Percentiles rank a stretch among this genome's conserved stretches.
phyloP scores from a whole-genome alignment of 2,113 vertebrate genomes.

The Pycnonotus jocosus region DNA sequence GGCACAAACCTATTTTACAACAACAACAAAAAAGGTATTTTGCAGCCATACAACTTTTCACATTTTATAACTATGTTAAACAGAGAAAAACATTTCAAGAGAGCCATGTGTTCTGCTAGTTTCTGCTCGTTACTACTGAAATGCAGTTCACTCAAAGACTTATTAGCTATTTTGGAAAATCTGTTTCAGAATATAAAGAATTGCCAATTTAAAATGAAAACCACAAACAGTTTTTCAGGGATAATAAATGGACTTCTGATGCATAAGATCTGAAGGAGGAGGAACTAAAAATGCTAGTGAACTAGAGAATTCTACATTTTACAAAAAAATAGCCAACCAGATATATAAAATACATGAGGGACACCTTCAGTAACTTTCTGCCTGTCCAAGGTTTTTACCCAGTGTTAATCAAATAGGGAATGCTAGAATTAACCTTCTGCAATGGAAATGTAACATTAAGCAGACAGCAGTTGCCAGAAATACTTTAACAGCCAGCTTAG shows the following conservation, averaged over 20 bases:
- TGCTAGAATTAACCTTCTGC: background rate
- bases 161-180: background rate
- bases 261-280: background rate
- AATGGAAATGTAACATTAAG: background rate
- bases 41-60: background rate
- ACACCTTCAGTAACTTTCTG: background rate
- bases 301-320: background rate
- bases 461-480: background rate
- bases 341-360: background rate
- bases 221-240: background rate
- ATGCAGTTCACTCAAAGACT: constrained; percentile 6
- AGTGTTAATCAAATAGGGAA: background rate
- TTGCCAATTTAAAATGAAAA: background rate
- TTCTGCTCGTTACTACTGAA: background rate
- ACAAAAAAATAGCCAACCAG: background rate
- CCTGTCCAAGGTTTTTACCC: background rate
- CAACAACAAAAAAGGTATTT: background rate
- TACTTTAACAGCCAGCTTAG: background rate
- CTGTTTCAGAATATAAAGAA: background rate
- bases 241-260: background rate
- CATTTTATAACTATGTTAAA: background rate
- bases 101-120: constrained; percentile 28
- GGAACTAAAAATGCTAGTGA: background rate
- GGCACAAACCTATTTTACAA: background rate
- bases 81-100: background rate